phyloP scores from a whole-genome alignment of 2,797 vertebrate genomes.

The Cercopithecus neglectus region DNA sequence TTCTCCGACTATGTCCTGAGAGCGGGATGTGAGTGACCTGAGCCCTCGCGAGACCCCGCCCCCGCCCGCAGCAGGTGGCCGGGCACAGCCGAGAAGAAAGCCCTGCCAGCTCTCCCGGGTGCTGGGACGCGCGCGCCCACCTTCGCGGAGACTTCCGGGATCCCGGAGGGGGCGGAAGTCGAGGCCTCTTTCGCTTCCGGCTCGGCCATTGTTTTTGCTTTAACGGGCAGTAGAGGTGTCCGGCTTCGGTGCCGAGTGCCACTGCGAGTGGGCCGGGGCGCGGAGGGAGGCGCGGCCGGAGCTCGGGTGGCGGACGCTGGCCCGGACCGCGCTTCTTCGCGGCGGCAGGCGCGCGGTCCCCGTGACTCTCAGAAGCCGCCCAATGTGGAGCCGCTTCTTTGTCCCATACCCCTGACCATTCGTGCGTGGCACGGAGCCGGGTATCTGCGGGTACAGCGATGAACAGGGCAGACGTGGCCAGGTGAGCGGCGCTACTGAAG shows the following conservation, averaged over 20 bases:
- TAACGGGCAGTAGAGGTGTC: fast-evolving
- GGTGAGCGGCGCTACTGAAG: constrained; percentile 44
- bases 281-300: not conserved
- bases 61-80: fast-evolving
- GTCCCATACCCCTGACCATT: not conserved
- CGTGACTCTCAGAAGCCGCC: not conserved
- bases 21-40: fast-evolving
- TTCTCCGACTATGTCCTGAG: not conserved
- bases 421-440: not conserved
- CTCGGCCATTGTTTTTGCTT: not conserved
- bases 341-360: not conserved
- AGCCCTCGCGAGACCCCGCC: fast-evolving
- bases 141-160: constrained; percentile 30
- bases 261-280: fast-evolving
- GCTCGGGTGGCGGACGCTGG: not conserved
- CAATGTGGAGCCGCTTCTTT: not conserved
- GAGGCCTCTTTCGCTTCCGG: not conserved
- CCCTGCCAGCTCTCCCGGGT: fast-evolving
- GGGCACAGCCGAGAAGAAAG: fast-evolving
- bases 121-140: not conserved
- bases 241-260: fast-evolving
- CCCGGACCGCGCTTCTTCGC: not conserved
- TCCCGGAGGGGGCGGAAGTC: not conserved
- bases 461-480: not conserved
- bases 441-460: not conserved